phyloP scores from a whole-genome alignment of 2,888 invertebrate genomes.

The Brachypterus glaber region DNA sequence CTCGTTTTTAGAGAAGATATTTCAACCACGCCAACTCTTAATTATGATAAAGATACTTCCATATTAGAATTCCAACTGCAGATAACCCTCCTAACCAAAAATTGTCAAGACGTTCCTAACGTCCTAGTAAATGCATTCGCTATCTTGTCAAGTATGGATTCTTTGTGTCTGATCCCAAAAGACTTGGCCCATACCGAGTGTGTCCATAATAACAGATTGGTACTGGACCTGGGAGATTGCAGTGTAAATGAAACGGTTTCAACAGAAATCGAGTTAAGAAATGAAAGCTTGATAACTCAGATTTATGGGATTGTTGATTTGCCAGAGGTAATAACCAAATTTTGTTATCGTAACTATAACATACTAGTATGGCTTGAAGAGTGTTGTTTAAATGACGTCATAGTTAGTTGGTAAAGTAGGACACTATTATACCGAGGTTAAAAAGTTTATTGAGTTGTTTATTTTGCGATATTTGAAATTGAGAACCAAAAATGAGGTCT shows the following conservation, averaged over 20 bases:
- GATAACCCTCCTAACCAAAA: background rate
- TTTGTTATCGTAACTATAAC: too few relatives aligned
- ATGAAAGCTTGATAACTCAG: slow-evolving; percentile 19
- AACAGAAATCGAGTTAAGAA: slow-evolving; percentile 19
- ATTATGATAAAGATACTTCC: background rate
- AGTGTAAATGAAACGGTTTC: slow-evolving; percentile 21
- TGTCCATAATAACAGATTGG: background rate
- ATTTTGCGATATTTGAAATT: too few relatives aligned
- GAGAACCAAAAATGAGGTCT: too few relatives aligned
- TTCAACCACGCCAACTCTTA: background rate
- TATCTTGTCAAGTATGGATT: background rate
- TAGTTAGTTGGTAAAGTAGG: too few relatives aligned
- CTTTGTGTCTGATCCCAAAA: background rate
- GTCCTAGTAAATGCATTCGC: background rate
- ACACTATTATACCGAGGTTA: too few relatives aligned
- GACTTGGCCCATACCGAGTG: background rate
- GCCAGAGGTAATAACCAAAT: slow-evolving; percentile 24
- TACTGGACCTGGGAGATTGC: slow-evolving; percentile 22
- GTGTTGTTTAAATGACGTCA: too few relatives aligned
- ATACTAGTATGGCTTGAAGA: too few relatives aligned
- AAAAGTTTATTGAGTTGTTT: too few relatives aligned
- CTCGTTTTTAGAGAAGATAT: background rate
- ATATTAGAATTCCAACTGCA: background rate
- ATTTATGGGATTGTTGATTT: slow-evolving; percentile 23
- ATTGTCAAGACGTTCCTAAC: background rate